Base-by-base conservation (phyloP, 2,888 invertebrate species). In the Chirona hameri region DNA sequence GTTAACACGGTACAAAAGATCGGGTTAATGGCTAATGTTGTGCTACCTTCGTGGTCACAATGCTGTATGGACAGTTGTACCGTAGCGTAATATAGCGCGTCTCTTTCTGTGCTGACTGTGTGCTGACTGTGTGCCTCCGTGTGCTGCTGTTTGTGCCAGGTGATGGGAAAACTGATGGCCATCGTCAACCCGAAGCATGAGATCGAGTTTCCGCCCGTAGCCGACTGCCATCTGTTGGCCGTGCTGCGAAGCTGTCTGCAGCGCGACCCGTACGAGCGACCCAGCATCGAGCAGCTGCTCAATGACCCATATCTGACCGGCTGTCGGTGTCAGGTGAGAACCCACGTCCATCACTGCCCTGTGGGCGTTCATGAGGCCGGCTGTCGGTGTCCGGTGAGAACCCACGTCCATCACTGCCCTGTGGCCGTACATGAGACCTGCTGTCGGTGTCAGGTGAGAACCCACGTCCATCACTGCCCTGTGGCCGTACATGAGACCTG, bases 231-330 rank as follows among this genome's bases (percentile, higher is more conserved):
- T 81, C 84, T 91, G 82, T 89, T 94, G 82, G 88, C 91, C 60
- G 92, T 93, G 0, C 89, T 94, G 85, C 90, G 92, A 87, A 90
- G 90, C 87, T 96, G 96, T 87, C 90, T 96, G 69, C 91, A 91
- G 52, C 91, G 93, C 87, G 91, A 95, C 88, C 92, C 92, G 21
- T 92, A 92, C 86, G 88, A 90, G 76, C 90, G 97, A 81, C 94
- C 95, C 0, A 91, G 92, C 0, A 93, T 95, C 12, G 90, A 91
- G 57, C 92, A 95, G 85, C 90, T 97, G 39, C 90, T 96, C 10
- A 85, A 88, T 55, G 88, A 91, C 85, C 88, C 89, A 2, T 91
- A 90, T 84, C 83, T 89, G n/a, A 85, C 81, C 10, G 80, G 60
- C 21, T 31, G 48, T 1, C 18, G 12, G n/a, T 9, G 46, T 24